Evolutionary conservation across 2,888 invertebrate genomes (phyloP), one percentile per base, ranked within the genome.

Genomic region (Acronicta aceris): DNA sequence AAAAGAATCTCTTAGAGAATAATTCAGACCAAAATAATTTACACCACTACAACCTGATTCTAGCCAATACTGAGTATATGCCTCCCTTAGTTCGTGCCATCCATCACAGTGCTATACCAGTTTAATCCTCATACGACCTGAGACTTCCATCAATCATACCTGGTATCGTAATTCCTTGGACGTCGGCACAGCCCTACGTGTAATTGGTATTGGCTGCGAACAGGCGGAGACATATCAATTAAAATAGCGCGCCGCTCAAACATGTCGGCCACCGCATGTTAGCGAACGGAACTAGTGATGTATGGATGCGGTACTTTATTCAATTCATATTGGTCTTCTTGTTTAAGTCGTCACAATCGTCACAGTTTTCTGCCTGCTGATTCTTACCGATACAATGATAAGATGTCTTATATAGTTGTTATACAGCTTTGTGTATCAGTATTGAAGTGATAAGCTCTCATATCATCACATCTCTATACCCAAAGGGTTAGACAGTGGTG

Each of bases 211-310:
- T 77, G 84, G 74, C 81, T 83, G 81, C 63, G 71, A 70, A 72
- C 74, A 67, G 74, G 64, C 81, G 78, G 80, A 86, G 90, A 92
- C 91, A 90, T 91, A 92, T 91, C 92, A 92, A 93, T 92, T 92
- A 92, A 92, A 91, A 91, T 92, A 88, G 86, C 86, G 80, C 79
- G 63, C 75, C 71, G 69, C 74, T 71, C 82, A 74, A 76, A 75
- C 78, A 83, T 82, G 83, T 76, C 71, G 62, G 78, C 78, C 80
- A 81, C 82, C 68, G 54, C 71, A 60, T 52, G 74, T 54, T 27
- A 54, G 48, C 27, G 40, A 17, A 27, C 2, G 12, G 41, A 6
- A 30, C 12, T 21, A 49, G 42, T 42, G 76, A 67, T 5, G 5
- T 7, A 1, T 69, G 53, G 83, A 82, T 77, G 54, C 48, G 81